A percentile compares a stretch with the other conserved stretches of the same genome.
Evolutionary conservation across 2,888 invertebrate genomes (phyloP).

Genomic region (Brenthis daphne): DNA sequence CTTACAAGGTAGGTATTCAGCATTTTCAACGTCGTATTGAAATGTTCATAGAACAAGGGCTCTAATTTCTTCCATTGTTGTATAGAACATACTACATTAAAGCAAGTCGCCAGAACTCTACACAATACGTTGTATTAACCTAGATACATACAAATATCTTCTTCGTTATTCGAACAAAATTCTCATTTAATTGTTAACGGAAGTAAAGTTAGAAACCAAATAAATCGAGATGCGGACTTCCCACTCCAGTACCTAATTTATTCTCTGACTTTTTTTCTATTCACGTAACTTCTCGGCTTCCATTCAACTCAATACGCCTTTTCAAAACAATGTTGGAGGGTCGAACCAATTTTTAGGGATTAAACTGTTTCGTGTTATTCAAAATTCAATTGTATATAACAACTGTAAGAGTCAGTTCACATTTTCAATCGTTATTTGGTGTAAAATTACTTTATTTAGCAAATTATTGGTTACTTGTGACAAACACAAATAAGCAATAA

Average conservation of each 20-base stretch:
- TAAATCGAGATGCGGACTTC: constrained; percentile 27
- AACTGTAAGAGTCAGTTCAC: constrained; percentile 1
- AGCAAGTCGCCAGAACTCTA: neutral
- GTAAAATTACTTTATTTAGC: neutral
- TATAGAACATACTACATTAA: neutral
- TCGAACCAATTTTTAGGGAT: constrained; percentile 38
- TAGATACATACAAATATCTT: constrained; percentile 22
- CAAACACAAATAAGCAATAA: neutral
- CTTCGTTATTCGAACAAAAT: constrained; percentile 33
- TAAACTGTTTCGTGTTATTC: constrained; percentile 20
- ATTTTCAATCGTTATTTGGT: neutral
- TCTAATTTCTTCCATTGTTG: constrained; percentile 5
- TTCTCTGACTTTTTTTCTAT: constrained; percentile 58
- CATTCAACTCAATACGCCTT: constrained; percentile 60
- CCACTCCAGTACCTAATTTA: constrained; percentile 27
- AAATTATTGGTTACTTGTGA: no score
- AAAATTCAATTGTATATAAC: constrained; percentile 28
- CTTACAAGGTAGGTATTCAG: neutral
- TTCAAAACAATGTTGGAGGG: constrained; percentile 50
- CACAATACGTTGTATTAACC: constrained; percentile 19
- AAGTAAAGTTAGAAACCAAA: constrained; percentile 33
- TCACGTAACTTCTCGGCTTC: constrained; percentile 58
- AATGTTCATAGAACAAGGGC: neutral
- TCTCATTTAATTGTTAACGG: constrained; percentile 46
- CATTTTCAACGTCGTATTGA: neutral